phyloP scores from a whole-genome alignment of 2,888 invertebrate species.

The Synanthedon tipuliformis region DNA sequence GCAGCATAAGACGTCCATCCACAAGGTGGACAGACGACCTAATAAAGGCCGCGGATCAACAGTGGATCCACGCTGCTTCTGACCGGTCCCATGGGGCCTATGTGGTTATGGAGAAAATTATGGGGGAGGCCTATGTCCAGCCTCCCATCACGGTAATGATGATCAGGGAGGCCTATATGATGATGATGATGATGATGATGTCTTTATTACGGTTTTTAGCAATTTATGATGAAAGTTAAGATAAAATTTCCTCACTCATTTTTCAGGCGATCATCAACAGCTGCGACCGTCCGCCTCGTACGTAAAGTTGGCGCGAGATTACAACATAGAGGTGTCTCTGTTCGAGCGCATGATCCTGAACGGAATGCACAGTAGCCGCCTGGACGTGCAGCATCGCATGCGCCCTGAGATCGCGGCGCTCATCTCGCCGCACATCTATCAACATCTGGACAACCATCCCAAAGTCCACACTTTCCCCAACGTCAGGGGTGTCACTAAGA shows the following conservation, averaged over 20 bases:
- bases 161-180: too few relatives aligned
- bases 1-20: too few relatives aligned
- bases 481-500: constrained; percentile 71
- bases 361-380: constrained; percentile 69
- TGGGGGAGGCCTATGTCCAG: too few relatives aligned
- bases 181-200: too few relatives aligned
- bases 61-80: too few relatives aligned
- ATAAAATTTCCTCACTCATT: not conserved
- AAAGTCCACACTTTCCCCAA: constrained; percentile 69
- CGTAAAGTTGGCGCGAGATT: constrained; percentile 73
- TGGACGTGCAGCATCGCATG: constrained; percentile 84
- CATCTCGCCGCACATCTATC: constrained; percentile 78
- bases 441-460: constrained; percentile 70
- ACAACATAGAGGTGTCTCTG: constrained; percentile 79
- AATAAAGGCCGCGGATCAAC: too few relatives aligned
- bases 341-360: constrained; percentile 85
- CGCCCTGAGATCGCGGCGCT: constrained; percentile 68
- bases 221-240: too few relatives aligned
- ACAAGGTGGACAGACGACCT: too few relatives aligned
- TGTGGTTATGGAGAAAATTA: too few relatives aligned
- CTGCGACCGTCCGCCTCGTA: constrained; percentile 79
- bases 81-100: too few relatives aligned
- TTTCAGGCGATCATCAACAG: constrained; percentile 82
- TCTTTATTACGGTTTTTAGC: not conserved
- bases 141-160: too few relatives aligned